phyloP scores from a whole-genome alignment of 1,140 invertebrate genomes.

The Aethina tumida region DNA sequence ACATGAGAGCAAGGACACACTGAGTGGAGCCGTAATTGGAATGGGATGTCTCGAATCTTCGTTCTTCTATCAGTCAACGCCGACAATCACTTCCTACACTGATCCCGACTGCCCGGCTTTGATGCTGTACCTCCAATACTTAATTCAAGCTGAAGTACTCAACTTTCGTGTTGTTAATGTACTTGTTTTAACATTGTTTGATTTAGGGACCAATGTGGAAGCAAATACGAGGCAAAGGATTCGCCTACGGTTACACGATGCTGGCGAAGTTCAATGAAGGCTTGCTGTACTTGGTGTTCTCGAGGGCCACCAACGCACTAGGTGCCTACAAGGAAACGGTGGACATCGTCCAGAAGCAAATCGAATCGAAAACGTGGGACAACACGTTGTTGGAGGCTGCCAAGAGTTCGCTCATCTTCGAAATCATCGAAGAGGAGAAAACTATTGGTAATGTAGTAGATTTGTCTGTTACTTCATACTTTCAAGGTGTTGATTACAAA shows the following conservation, averaged over 20 bases:
- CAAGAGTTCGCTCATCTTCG: conserved; percentile 74
- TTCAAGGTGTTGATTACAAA: conserved; percentile 52
- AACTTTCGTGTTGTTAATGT: not conserved
- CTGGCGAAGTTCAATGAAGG: conserved; percentile 53
- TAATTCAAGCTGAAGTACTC: conserved; percentile 70
- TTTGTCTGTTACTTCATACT: conserved; percentile 62
- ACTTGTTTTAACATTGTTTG: not conserved
- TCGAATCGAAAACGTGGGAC: conserved; percentile 56
- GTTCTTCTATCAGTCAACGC: conserved; percentile 58
- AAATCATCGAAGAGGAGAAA: conserved; percentile 71
- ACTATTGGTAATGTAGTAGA: conserved; percentile 59
- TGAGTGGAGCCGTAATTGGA: conserved; percentile 54
- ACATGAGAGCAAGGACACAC: conserved; percentile 10
- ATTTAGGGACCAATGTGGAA: conserved; percentile 78
- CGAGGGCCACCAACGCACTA: conserved; percentile 62
- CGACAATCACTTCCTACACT: conserved; percentile 51
- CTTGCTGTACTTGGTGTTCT: conserved; percentile 59
- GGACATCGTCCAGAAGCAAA: conserved; percentile 49
- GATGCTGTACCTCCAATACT: conserved; percentile 72
- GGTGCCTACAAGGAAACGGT: conserved; percentile 68
- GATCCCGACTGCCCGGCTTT: conserved; percentile 62
- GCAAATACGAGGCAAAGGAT: conserved; percentile 70
- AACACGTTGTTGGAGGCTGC: conserved; percentile 68
- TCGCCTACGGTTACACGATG: conserved; percentile 71
- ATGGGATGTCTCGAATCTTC: conserved; percentile 74